Evolutionary conservation across 2,888 invertebrate species (phyloP).

Genomic region (Eucera pruinosa): DNA sequence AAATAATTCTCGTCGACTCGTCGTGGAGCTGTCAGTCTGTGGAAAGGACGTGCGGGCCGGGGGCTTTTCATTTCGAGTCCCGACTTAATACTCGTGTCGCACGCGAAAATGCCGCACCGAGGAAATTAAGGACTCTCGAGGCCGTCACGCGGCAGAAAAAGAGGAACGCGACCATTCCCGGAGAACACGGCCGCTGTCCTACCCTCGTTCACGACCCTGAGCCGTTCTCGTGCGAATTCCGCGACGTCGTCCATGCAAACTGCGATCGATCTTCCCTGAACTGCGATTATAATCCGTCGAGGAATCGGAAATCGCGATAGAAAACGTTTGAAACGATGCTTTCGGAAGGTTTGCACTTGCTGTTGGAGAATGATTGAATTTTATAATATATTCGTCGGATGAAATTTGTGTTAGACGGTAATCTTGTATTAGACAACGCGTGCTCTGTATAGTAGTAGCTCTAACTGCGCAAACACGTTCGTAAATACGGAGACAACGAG

Average conservation of each 20-base stretch:
- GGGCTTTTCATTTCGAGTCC: conserved; percentile 67
- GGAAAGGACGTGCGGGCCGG: conserved; percentile 49
- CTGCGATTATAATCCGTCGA: not conserved
- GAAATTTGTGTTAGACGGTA: not conserved
- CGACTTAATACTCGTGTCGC: conserved; percentile 70
- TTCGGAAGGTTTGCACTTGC: too few relatives aligned
- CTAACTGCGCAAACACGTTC: too few relatives aligned
- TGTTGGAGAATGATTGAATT: not conserved
- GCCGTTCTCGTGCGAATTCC: conserved; percentile 39
- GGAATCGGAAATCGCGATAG: conserved; percentile 7
- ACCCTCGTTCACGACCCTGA: conserved; percentile 46
- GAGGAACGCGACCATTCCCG: conserved; percentile 24
- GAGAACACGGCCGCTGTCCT: conserved; percentile 48
- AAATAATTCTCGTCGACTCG: conserved; percentile 60
- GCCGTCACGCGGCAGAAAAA: conserved; percentile 62
- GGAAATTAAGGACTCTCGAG: conserved; percentile 73
- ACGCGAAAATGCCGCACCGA: conserved; percentile 71
- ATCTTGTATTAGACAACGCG: too few relatives aligned
- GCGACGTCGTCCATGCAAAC: not conserved
- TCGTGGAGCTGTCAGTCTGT: conserved; percentile 54
- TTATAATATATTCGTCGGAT: too few relatives aligned
- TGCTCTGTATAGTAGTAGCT: too few relatives aligned
- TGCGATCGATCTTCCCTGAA: not conserved
- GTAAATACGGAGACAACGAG: too few relatives aligned
- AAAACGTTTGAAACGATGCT: not conserved